Conservation (phyloP, 1,140 invertebrate genomes). For the Cryptotermes secundus region DNA sequence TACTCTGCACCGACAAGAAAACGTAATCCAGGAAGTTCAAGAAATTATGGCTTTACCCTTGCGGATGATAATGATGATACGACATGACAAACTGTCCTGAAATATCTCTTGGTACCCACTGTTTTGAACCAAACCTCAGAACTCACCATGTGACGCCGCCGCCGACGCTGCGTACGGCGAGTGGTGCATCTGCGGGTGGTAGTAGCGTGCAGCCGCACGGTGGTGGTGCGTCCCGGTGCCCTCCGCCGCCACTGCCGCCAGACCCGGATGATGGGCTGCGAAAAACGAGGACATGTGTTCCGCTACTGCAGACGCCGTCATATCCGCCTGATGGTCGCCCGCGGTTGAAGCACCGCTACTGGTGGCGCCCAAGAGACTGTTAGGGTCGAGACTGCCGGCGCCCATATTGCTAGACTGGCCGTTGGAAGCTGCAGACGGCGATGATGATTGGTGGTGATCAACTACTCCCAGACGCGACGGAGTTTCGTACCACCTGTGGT, state of each 20-base stretch:
- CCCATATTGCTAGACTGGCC: conserved; percentile 5
- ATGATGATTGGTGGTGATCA: background rate
- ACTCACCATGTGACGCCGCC: conserved; percentile 30
- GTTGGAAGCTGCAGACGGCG: background rate
- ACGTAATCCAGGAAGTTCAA: too few relatives aligned
- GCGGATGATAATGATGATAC: too few relatives aligned
- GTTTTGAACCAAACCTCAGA: background rate
- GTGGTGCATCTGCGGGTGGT: conserved; percentile 32
- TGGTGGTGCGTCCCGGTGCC: background rate
- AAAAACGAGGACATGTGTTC: conserved; percentile 32
- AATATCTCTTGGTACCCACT: too few relatives aligned
- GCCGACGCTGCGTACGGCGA: conserved; percentile 30
- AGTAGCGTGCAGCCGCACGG: conserved; percentile 28
- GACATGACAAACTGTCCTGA: background rate
- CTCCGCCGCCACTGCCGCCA: background rate
- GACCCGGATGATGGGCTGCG: conserved; percentile 5
- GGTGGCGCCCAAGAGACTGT: background rate
- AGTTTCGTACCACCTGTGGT: conserved; percentile 31
- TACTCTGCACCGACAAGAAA: too few relatives aligned
- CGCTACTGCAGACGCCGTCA: conserved; percentile 18
- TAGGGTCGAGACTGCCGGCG: background rate
- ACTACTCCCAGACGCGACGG: background rate
- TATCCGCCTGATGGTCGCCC: background rate
- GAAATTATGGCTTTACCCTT: too few relatives aligned
- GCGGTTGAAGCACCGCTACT: background rate